Evolutionary conservation across 1,140 invertebrate genomes (phyloP).

Genomic region (Telenomus remus): DNA sequence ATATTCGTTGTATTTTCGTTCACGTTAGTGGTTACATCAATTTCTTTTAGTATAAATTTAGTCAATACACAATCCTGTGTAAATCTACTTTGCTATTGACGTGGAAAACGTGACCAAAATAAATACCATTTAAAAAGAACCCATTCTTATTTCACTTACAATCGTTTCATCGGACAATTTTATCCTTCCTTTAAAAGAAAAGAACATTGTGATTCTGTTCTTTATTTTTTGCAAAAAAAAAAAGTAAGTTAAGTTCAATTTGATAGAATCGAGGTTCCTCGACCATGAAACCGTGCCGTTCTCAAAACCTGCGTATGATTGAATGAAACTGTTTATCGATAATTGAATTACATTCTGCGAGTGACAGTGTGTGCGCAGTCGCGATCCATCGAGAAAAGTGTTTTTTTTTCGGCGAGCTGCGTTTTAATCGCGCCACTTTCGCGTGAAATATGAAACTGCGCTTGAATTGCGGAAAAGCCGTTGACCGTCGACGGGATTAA

Average conservation of each 20-base stretch:
- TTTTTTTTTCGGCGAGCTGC: constrained; percentile 24
- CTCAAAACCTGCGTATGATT: constrained; percentile 6
- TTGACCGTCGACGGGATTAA: constrained; percentile 2
- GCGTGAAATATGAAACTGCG: constrained; percentile 27
- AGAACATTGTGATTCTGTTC: no score
- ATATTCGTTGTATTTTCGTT: no score
- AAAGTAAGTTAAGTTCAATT: no score
- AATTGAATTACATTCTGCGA: constrained; percentile 42
- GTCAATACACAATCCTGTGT: constrained; percentile 8
- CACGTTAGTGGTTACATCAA: no score
- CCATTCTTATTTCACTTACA: constrained; percentile 3
- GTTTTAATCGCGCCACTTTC: constrained; percentile 19
- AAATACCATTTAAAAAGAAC: constrained; percentile 11
- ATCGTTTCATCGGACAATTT: constrained; percentile 1
- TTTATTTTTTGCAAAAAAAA: no score
- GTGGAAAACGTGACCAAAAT: constrained; percentile 24
- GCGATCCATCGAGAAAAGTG: constrained; percentile 27
- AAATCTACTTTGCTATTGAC: constrained; percentile 7
- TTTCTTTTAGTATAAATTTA: no score
- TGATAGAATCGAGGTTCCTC: background rate
- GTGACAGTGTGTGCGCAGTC: constrained; percentile 22
- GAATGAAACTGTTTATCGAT: constrained; percentile 37
- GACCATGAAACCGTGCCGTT: background rate
- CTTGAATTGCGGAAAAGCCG: no score
- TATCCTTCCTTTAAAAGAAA: no score